Conservation (phyloP, 2,888 invertebrate species). For the Chironomus riparius region DNA sequence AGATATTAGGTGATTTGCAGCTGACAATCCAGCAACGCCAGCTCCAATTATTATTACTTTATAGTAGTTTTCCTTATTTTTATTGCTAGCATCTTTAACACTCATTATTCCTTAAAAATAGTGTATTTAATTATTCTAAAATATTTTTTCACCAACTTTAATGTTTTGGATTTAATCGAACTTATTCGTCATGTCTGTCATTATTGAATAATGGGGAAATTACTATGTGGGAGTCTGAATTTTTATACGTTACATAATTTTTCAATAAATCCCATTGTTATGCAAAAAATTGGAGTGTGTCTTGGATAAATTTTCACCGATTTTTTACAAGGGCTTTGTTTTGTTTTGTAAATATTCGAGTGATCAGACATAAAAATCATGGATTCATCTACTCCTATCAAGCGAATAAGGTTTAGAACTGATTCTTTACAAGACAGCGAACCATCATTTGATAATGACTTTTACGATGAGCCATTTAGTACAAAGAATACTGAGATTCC, state of each 20-base stretch:
- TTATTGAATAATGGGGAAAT: too few relatives aligned
- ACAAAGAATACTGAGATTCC: not conserved
- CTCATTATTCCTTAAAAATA: not conserved
- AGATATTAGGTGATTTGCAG: conserved; percentile 49
- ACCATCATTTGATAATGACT: not conserved
- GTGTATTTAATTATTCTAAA: too few relatives aligned
- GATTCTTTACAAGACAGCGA: conserved; percentile 5
- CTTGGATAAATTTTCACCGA: too few relatives aligned
- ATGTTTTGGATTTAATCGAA: too few relatives aligned
- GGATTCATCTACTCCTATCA: conserved; percentile 10
- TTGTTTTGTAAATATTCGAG: not conserved
- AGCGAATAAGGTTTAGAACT: conserved; percentile 14
- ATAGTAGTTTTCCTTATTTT: conserved; percentile 40
- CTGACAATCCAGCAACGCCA: conserved; percentile 75
- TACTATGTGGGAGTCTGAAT: too few relatives aligned
- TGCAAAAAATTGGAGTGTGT: too few relatives aligned
- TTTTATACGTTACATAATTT: too few relatives aligned
- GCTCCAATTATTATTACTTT: conserved; percentile 77
- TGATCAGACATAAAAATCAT: not conserved
- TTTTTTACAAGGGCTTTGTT: too few relatives aligned
- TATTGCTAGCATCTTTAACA: conserved; percentile 13
- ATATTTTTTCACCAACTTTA: too few relatives aligned
- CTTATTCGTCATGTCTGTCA: too few relatives aligned
- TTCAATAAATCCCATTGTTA: too few relatives aligned
- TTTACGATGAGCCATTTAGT: not conserved